Evolutionary conservation across 2,113 vertebrate genomes (phyloP).

Genomic region (Bolborhynchus lineola): DNA sequence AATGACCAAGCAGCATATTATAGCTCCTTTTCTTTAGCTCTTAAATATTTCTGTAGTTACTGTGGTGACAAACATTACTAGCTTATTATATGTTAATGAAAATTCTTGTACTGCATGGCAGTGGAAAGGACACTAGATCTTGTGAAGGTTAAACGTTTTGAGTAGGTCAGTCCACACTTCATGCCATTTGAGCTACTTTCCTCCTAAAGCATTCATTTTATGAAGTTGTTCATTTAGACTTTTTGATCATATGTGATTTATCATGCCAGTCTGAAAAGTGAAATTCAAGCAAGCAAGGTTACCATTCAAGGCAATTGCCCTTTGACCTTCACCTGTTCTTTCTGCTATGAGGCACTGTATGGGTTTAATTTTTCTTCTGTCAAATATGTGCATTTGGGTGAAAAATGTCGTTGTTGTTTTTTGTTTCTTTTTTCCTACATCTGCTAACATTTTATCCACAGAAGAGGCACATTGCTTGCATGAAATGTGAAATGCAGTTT

Average conservation of each 20-base stretch:
- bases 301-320: not conserved
- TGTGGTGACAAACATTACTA: not conserved
- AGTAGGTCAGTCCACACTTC: not conserved
- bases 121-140: not conserved
- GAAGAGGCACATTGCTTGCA: not conserved
- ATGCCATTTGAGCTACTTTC: not conserved
- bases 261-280: not conserved
- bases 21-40: not conserved
- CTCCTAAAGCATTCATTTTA: not conserved
- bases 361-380: not conserved
- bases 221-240: not conserved
- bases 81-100: not conserved
- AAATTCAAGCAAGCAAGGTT: not conserved
- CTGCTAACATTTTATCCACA: not conserved
- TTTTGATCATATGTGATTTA: not conserved
- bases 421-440: not conserved
- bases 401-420: not conserved
- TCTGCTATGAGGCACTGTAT: not conserved
- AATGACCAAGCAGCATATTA: not conserved
- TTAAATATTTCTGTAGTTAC: not conserved
- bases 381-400: not conserved
- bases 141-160: not conserved
- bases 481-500: not conserved
- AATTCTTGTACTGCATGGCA: not conserved
- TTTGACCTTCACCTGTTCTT: not conserved